Conservation (phyloP, 2,888 invertebrate species). For the Sesamia inferens region DNA sequence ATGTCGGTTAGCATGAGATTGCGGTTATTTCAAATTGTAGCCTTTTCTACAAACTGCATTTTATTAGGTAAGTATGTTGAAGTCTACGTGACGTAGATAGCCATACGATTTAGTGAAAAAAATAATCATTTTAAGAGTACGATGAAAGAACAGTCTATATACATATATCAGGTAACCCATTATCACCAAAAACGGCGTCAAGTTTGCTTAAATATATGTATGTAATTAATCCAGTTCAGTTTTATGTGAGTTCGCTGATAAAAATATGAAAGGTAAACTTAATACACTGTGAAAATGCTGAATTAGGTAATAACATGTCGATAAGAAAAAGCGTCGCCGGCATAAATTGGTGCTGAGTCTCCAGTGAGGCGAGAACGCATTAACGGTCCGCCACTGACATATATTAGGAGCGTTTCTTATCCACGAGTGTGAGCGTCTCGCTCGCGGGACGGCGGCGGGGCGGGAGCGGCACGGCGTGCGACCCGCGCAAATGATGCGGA, state of each 20-base stretch:
- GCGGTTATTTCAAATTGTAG: not conserved
- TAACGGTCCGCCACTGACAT: conserved; percentile 76
- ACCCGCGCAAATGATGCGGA: conserved; percentile 85
- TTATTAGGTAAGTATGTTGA: not conserved
- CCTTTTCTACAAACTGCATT: not conserved
- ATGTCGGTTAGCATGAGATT: conserved; percentile 28
- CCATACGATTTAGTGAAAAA: no score
- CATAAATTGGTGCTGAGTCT: conserved; percentile 83
- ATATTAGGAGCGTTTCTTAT: conserved; percentile 74
- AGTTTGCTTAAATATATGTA: conserved; percentile 33
- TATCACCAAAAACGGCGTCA: conserved; percentile 12
- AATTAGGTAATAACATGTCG: conserved; percentile 82
- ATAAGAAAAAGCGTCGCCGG: conserved; percentile 82
- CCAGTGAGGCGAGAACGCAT: conserved; percentile 81
- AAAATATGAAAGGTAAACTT: conserved; percentile 75
- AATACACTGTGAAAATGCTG: conserved; percentile 81
- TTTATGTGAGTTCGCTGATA: conserved; percentile 61
- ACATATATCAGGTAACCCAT: conserved; percentile 1
- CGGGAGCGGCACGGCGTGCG: conserved; percentile 61
- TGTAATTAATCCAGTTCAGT: conserved; percentile 58
- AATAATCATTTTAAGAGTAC: conserved; percentile 1
- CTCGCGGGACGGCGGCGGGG: conserved; percentile 44
- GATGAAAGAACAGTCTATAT: not conserved
- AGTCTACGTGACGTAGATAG: no score
- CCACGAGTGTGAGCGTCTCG: conserved; percentile 62